Evolutionary conservation across 2,797 vertebrate genomes (phyloP).

Genomic region (Mallotus villosus): DNA sequence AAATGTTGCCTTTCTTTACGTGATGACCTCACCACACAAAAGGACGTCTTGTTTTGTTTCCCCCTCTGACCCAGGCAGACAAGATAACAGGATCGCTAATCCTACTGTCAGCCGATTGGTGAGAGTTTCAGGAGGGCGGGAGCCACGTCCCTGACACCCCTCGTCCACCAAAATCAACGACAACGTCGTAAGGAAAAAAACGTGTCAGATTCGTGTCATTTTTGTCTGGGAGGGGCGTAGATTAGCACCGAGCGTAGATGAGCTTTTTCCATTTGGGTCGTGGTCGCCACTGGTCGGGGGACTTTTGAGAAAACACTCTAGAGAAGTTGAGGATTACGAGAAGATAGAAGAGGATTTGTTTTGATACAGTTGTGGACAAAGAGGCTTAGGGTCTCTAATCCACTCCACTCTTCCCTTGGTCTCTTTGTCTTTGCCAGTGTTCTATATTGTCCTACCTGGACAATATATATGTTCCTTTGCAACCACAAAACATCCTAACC

Average conservation of each 20-base stretch:
- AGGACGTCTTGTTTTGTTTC: too few species aligned
- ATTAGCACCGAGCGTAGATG: too few species aligned
- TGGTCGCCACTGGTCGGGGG: background rate
- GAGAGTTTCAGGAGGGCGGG: background rate
- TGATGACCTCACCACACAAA: too few species aligned
- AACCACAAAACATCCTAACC: too few species aligned
- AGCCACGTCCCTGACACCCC: too few species aligned
- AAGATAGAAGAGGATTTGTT: background rate
- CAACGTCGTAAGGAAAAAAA: too few species aligned
- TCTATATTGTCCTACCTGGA: background rate
- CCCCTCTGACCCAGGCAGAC: too few species aligned
- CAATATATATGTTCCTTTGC: too few species aligned
- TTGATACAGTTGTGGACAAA: background rate
- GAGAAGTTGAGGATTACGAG: background rate
- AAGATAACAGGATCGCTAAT: background rate
- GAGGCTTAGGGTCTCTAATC: constrained; percentile 8
- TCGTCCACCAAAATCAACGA: too few species aligned
- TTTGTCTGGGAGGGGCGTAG: too few species aligned
- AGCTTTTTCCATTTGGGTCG: background rate
- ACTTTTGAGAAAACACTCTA: too few species aligned
- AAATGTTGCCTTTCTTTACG: background rate
- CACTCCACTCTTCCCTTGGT: background rate
- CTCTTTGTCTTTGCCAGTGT: background rate
- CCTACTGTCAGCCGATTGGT: background rate
- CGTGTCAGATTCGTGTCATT: too few species aligned